Conservation (phyloP, 2,888 invertebrate genomes). For the Thymelicus sylvestris region DNA sequence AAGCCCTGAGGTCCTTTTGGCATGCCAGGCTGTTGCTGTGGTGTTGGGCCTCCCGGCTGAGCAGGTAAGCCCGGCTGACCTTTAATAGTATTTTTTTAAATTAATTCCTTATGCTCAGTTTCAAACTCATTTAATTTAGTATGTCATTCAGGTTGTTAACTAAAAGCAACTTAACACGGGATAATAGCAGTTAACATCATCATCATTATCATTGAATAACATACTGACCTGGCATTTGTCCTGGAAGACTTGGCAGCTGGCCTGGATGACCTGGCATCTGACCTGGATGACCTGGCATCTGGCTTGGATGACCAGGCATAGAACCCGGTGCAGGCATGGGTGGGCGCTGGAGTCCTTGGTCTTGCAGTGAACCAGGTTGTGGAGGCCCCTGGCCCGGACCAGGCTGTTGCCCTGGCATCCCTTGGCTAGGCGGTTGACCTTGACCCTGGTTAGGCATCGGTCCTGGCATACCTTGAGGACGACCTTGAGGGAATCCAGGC, state of each 20-base stretch:
- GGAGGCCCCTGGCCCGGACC: conserved; percentile 12
- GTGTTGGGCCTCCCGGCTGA: conserved; percentile 35
- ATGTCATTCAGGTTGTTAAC: too few species aligned
- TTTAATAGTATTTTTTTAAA: not conserved
- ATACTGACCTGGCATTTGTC: not conserved
- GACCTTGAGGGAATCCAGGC: conserved; percentile 41
- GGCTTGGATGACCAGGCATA: conserved; percentile 17
- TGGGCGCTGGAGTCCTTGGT: conserved; percentile 13
- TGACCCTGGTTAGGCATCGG: conserved; percentile 4
- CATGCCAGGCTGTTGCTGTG: conserved; percentile 43
- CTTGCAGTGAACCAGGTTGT: conserved; percentile 12
- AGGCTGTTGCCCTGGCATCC: conserved; percentile 17
- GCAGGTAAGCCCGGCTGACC: conserved; percentile 39
- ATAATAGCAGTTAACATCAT: too few species aligned
- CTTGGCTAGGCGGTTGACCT: conserved; percentile 11
- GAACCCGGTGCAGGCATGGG: conserved; percentile 20
- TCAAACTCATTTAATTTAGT: too few species aligned
- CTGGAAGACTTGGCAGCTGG: not conserved
- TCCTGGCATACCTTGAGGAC: conserved; percentile 28
- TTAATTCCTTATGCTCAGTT: too few species aligned
- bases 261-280: conserved; percentile 4
- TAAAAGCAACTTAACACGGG: too few species aligned
- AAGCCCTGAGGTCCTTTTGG: conserved; percentile 36
- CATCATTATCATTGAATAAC: not conserved
- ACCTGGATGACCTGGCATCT: conserved; percentile 5